Conservation (phyloP, 1,140 invertebrate genomes). For the Polypedilum pembai region DNA sequence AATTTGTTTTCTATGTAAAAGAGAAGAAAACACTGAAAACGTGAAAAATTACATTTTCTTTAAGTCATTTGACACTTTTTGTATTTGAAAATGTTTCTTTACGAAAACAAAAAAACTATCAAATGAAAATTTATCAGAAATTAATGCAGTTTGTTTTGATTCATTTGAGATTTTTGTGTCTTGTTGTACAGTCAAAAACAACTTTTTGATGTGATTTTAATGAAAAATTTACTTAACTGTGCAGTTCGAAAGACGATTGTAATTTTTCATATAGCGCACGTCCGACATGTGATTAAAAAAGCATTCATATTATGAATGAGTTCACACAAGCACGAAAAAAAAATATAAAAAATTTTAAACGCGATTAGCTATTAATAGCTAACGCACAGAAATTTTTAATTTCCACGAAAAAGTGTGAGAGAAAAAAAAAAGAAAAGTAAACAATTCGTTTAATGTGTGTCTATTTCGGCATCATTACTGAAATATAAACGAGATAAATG, state of each 20-base stretch:
- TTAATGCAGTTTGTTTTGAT: too few species aligned
- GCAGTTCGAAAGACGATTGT: too few species aligned
- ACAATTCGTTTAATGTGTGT: too few species aligned
- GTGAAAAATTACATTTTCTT: neutral
- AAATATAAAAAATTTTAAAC: too few species aligned
- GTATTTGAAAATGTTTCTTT: neutral
- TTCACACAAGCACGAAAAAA: too few species aligned
- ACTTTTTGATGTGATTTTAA: neutral
- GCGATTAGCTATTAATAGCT: too few species aligned
- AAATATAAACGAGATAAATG: too few species aligned
- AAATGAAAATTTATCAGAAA: conserved; percentile 1
- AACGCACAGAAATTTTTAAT: neutral
- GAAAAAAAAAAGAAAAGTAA: neutral
- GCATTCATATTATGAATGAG: too few species aligned
- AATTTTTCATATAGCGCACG: too few species aligned
- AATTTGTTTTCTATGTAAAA: too few species aligned
- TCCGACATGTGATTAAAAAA: neutral
- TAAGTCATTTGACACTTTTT: neutral
- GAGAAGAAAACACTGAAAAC: neutral
- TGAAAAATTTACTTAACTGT: too few species aligned
- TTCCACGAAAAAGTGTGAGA: neutral
- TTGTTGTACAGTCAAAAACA: neutral
- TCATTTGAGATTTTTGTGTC: neutral
- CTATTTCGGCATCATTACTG: too few species aligned
- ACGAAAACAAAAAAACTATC: neutral